Evolutionary conservation across 2,888 invertebrate genomes (phyloP).

Genomic region (Bellardia pandia): DNA sequence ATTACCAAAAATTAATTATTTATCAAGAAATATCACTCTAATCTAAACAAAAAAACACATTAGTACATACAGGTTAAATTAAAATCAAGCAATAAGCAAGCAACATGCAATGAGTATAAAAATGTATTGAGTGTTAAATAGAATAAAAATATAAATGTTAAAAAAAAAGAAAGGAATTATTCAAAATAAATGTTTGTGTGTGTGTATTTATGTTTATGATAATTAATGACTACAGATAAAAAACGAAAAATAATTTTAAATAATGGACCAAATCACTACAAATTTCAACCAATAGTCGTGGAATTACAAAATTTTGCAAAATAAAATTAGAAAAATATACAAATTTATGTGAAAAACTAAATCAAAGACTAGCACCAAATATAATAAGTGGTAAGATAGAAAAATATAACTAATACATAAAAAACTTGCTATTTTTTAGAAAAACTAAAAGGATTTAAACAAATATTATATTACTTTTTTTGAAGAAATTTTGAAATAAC

Average conservation of each 20-base stretch:
- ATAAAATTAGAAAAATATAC: neutral
- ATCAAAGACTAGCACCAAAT: conserved; percentile 57
- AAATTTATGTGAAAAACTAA: conserved; percentile 11
- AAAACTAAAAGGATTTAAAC: conserved; percentile 52
- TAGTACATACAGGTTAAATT: conserved; percentile 14
- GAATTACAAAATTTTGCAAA: conserved; percentile 45
- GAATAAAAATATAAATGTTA: conserved; percentile 32
- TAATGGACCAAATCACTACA: conserved; percentile 49
- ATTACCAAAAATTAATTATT: neutral
- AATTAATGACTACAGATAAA: neutral
- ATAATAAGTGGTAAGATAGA: conserved; percentile 20
- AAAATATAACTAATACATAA: neutral
- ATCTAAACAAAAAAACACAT: conserved; percentile 30
- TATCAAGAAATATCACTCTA: conserved; percentile 1
- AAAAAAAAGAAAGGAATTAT: conserved; percentile 6
- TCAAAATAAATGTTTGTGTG: conserved; percentile 15
- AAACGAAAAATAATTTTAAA: conserved; percentile 19
- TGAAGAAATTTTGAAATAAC: conserved; percentile 40
- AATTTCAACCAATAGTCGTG: conserved; percentile 32
- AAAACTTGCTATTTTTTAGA: conserved; percentile 59
- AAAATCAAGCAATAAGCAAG: conserved; percentile 45
- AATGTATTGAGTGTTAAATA: conserved; percentile 21
- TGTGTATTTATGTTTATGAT: neutral
- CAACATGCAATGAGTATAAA: conserved; percentile 42
- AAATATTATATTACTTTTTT: neutral